Conservation (phyloP, 2,797 vertebrate species). For the Crypturellus tataupa region DNA sequence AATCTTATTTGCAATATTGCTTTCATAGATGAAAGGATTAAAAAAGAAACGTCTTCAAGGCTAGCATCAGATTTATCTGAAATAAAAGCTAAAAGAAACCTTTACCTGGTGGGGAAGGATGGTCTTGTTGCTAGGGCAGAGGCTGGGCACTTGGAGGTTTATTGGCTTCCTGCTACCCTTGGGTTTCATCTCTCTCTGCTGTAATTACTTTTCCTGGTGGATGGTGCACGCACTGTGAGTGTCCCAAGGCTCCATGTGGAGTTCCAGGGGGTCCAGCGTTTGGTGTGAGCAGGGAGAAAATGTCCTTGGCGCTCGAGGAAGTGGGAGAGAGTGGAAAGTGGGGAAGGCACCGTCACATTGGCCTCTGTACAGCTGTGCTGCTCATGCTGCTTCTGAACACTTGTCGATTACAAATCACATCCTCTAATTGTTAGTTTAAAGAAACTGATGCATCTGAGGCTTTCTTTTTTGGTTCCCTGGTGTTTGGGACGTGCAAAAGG, state of each 20-base stretch:
- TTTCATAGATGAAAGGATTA: background rate
- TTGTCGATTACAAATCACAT: background rate
- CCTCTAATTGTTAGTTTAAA: background rate
- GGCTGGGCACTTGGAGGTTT: background rate
- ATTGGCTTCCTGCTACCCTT: background rate
- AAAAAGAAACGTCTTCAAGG: background rate
- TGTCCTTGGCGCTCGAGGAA: background rate
- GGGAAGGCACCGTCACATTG: background rate
- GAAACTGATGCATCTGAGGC: background rate
- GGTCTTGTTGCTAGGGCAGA: background rate
- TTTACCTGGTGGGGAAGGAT: background rate
- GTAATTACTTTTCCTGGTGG: fast-evolving
- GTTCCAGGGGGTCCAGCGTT: background rate
- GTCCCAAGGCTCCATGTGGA: background rate
- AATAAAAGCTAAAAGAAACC: background rate
- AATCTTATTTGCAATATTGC: background rate
- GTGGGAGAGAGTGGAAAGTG: background rate
- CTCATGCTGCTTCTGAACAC: background rate
- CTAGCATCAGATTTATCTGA: background rate
- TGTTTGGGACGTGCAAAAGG: background rate
- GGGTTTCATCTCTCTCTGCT: background rate
- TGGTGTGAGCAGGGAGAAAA: background rate
- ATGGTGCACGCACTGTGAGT: background rate
- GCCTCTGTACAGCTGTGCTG: background rate
- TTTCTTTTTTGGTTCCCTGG: background rate